phyloP scores from a whole-genome alignment of 2,888 invertebrate species.

The Euzetes globulus region DNA sequence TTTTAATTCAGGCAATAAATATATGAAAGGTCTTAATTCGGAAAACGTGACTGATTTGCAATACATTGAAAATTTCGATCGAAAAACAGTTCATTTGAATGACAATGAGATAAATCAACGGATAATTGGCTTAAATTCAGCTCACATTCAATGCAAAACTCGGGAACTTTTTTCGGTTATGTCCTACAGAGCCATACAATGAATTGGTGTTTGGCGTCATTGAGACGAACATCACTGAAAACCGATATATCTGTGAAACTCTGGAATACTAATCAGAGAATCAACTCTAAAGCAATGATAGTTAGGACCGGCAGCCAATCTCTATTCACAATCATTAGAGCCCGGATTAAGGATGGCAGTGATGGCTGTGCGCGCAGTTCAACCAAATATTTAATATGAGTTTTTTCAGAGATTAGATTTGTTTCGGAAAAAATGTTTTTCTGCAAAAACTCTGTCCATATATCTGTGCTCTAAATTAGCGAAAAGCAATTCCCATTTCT shows the following conservation, averaged over 20 bases:
- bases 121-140: conserved; percentile 1
- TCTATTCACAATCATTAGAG: too few relatives aligned
- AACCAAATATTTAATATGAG: too few relatives aligned
- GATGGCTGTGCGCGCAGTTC: too few relatives aligned
- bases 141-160: background rate
- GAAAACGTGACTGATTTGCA: conserved; percentile 11
- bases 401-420: too few relatives aligned
- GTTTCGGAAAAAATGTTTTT: too few relatives aligned
- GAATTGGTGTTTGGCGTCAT: background rate
- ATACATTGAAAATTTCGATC: background rate
- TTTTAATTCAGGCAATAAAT: background rate
- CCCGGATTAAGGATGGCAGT: too few relatives aligned
- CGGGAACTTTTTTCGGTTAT: background rate
- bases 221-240: background rate
- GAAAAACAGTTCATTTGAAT: background rate
- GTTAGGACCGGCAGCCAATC: too few relatives aligned
- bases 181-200: background rate
- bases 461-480: too few relatives aligned
- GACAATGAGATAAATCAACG: background rate
- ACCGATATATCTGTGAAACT: background rate
- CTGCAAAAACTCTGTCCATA: too few relatives aligned
- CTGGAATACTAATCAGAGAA: background rate
- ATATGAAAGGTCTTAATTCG: background rate
- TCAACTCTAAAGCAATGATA: background rate
- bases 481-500: too few relatives aligned